Base-by-base conservation (phyloP, 2,797 vertebrate genomes). In the Microctenopoma lineatum region DNA sequence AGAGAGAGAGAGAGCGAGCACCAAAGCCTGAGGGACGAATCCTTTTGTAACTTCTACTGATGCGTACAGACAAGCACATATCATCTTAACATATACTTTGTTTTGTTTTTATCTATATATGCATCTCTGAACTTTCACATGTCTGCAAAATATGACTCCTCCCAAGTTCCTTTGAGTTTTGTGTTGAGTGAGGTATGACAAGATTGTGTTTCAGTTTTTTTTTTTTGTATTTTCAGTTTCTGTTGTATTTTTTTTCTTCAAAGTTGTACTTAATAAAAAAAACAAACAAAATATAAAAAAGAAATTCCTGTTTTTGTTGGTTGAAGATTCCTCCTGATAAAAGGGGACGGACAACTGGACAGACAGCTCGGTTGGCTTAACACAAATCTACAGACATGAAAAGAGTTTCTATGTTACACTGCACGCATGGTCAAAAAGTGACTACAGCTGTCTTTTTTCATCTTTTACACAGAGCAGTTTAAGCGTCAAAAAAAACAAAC, bases 101-200 rank as follows among this genome's bases (percentile, higher is more conserved):
- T 75, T 82, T 79, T 4, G 61, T 21, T 21, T 21, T 21, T 75
- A 73, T 78, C 77, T 87, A 85, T 80, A 86, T 85, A 90, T 85
- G 86, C 83, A 74, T 86, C 80, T 86, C 68, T 82, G 76, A 91
- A 89, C 80, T 81, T 84, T 77, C 82, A 90, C 90, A 87, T 92
- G 91, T 88, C 87, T 83, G 84, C 84, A 82, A 82, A 87, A 81
- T 85, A 84, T 72, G 85, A 88, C 85, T 88, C 90, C 88, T 91
- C 86, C 89, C 87, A 84, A 87, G 87, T 88, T 93, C 88, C 66
- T 90, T 91, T 92, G 89, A 91, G 91, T 92, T 90, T 93, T 79
- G 87, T 92, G 92, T 94, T 93, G 91, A 88, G 93, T 95, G 94
- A 95, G 94, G 94, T 95, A 95, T 94, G 93, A 94, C 76, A 72